A percentile compares a stretch with the other conserved stretches of the same genome.
Evolutionary conservation across 2,888 invertebrate species (phyloP).

Genomic region (Eupithecia centaureata): DNA sequence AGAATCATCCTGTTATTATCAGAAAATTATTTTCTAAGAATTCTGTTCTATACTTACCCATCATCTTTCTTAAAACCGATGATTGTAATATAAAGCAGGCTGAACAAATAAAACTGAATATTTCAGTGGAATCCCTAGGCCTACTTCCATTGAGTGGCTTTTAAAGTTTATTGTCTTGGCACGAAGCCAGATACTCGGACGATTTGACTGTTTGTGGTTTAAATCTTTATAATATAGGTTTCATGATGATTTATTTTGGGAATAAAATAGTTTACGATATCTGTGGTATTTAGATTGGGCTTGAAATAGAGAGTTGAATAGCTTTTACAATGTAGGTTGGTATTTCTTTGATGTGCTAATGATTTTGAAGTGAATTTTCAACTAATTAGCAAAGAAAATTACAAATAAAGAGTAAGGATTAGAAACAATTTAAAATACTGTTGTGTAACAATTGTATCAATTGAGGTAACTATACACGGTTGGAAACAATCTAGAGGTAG

Average conservation of each 20-base stretch:
- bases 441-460: too few species aligned
- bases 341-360: slow-evolving; percentile 14
- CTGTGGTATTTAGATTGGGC: slow-evolving; percentile 15
- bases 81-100: slow-evolving; percentile 29
- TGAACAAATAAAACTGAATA: slow-evolving; percentile 44
- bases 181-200: slow-evolving; percentile 48
- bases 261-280: slow-evolving; percentile 37
- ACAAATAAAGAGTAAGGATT: too few species aligned
- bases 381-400: slow-evolving; percentile 7
- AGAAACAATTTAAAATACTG: too few species aligned
- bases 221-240: slow-evolving; percentile 42
- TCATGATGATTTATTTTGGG: slow-evolving; percentile 41
- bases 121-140: slow-evolving; percentile 37
- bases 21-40: not conserved
- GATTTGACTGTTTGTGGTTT: slow-evolving; percentile 47
- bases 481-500: too few species aligned
- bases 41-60: not conserved
- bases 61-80: not conserved
- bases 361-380: not conserved
- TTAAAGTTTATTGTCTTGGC: slow-evolving; percentile 50
- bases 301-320: slow-evolving; percentile 18
- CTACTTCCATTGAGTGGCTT: slow-evolving; percentile 45
- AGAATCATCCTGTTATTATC: not conserved
- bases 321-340: slow-evolving; percentile 11
- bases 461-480: too few species aligned